A percentile compares a stretch with the other conserved stretches of the same genome.
Evolutionary conservation across 1,140 invertebrate genomes (phyloP).

Genomic region (Neodiprion pinetum): DNA sequence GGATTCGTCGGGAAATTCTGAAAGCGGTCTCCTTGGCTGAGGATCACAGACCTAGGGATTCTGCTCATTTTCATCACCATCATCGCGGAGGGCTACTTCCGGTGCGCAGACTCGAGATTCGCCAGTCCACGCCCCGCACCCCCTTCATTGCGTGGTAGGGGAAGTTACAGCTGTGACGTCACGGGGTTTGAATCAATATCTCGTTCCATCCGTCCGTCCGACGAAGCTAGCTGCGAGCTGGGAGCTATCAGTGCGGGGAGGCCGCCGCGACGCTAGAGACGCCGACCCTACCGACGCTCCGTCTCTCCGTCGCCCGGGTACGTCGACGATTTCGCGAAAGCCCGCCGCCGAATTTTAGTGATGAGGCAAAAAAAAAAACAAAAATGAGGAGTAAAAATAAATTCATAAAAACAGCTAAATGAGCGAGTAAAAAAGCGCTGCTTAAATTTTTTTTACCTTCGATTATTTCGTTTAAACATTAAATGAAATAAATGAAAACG

Average conservation of each 20-base stretch:
- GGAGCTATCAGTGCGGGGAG: constrained; percentile 57
- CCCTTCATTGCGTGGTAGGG: background rate
- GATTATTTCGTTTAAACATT: background rate
- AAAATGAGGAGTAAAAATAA: too few relatives aligned
- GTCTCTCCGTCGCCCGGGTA: constrained; percentile 45
- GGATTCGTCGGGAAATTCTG: background rate
- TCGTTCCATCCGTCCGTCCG: constrained; percentile 36
- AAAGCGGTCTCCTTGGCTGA: constrained; percentile 11
- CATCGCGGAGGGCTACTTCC: constrained; percentile 24
- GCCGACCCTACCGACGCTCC: constrained; percentile 43
- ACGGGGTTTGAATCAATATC: constrained; percentile 52
- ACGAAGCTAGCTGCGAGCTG: constrained; percentile 21
- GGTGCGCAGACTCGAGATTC: constrained; percentile 46
- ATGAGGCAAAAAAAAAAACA: background rate
- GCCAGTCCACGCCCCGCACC: constrained; percentile 48
- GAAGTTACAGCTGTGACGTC: constrained; percentile 27
- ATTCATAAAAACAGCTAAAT: background rate
- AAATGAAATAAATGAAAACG: too few relatives aligned
- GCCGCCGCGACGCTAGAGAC: constrained; percentile 56
- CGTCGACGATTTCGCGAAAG: constrained; percentile 25
- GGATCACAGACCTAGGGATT: constrained; percentile 14
- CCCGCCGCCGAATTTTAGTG: background rate
- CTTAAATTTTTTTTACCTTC: background rate
- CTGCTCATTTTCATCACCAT: constrained; percentile 28
- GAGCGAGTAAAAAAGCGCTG: background rate